These are phyloP conservation scores for Gobiocypris rarus DNA, from an alignment of 2,113 vertebrate genomes.

Conservation along the genomic window DNA sequence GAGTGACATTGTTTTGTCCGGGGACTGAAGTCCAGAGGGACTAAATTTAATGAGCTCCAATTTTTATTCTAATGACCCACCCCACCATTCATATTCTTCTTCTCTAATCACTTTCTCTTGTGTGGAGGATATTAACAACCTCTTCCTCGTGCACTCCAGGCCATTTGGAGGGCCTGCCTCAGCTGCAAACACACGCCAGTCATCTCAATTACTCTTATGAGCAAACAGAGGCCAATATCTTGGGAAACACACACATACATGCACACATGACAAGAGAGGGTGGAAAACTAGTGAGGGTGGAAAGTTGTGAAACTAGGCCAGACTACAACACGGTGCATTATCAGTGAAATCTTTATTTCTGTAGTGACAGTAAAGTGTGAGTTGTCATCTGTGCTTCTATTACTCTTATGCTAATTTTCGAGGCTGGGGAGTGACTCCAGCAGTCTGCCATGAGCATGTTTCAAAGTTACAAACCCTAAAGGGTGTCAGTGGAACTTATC, in stretches of 20 bases:
- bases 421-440: background rate
- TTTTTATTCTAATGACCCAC: conserved; percentile 55
- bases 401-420: background rate
- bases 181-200: conserved; percentile 31
- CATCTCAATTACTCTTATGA: conserved; percentile 5
- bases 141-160: conserved; percentile 59
- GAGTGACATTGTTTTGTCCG: conserved; percentile 3
- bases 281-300: conserved; percentile 47
- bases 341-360: conserved; percentile 40
- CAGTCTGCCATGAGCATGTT: background rate
- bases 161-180: conserved; percentile 67
- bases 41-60: conserved; percentile 41
- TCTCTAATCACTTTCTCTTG: conserved; percentile 53
- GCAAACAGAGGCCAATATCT: conserved; percentile 27
- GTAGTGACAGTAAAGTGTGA: conserved; percentile 17
- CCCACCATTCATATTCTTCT: conserved; percentile 55
- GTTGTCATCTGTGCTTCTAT: background rate
- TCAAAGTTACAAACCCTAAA: background rate
- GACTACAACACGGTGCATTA: conserved; percentile 32
- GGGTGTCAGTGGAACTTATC: background rate
- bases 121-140: conserved; percentile 65
- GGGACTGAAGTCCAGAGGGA: conserved; percentile 27
- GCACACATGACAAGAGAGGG: conserved; percentile 39
- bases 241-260: conserved; percentile 16
- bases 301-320: conserved; percentile 41